phyloP scores from a whole-genome alignment of 2,888 invertebrate species.

The Troides aeacus region DNA sequence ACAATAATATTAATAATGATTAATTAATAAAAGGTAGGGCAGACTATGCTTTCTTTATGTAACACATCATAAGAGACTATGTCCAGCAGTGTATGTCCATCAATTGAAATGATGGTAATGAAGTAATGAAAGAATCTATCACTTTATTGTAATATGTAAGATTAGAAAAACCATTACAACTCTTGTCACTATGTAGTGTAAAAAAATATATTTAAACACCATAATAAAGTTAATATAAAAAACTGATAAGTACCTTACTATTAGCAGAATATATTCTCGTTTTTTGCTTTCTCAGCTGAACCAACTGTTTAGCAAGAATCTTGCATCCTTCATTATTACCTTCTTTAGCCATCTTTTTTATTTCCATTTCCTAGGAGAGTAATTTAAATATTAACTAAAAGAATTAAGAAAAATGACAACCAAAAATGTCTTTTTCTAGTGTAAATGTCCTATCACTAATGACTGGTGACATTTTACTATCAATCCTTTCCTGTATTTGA shows the following conservation, averaged over 20 bases:
- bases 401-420: background rate
- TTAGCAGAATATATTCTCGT: slow-evolving; percentile 89
- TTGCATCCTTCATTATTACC: slow-evolving; percentile 92
- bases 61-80: too few species aligned
- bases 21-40: too few species aligned
- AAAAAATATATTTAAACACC: background rate
- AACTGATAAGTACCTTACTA: slow-evolving; percentile 81
- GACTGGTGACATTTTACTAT: too few species aligned
- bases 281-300: slow-evolving; percentile 93
- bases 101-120: too few species aligned
- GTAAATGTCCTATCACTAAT: too few species aligned
- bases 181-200: background rate
- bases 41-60: too few species aligned
- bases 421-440: background rate
- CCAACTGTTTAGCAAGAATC: slow-evolving; percentile 92
- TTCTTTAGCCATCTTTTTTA: slow-evolving; percentile 92
- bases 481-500: too few species aligned
- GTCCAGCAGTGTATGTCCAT: too few species aligned
- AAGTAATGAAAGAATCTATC: too few species aligned
- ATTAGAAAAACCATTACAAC: background rate
- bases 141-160: too few species aligned
- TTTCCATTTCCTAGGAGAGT: slow-evolving; percentile 86
- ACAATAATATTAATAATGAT: too few species aligned
- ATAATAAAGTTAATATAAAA: background rate
- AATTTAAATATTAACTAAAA: slow-evolving; percentile 27